Conservation (phyloP, 2,888 invertebrate genomes). For the Xylophagus ater region DNA sequence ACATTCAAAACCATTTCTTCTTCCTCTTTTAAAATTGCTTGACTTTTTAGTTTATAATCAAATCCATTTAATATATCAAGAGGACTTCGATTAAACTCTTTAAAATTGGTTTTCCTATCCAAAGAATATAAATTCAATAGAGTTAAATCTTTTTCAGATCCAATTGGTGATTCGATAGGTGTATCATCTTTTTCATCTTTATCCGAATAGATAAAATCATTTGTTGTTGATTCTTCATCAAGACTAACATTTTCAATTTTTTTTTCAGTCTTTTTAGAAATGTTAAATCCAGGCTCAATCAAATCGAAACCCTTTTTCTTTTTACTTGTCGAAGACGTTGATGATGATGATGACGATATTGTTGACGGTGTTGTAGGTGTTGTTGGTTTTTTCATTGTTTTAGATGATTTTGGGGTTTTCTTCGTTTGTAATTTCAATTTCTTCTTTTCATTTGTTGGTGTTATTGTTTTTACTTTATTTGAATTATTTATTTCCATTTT, state of each 20-base stretch:
- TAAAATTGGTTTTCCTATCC: conserved; percentile 4
- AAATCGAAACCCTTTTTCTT: conserved; percentile 8
- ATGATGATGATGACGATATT: too few relatives aligned
- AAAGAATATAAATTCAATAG: conserved; percentile 1
- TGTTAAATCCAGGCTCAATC: conserved; percentile 3
- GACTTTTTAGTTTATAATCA: conserved; percentile 14
- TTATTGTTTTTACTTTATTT: too few relatives aligned
- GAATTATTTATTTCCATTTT: too few relatives aligned
- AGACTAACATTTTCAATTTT: neutral
- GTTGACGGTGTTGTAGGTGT: too few relatives aligned
- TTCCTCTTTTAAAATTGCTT: conserved; percentile 17
- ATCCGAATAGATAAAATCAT: neutral
- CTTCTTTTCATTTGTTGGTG: neutral
- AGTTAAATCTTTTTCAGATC: neutral
- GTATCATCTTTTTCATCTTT: conserved; percentile 1
- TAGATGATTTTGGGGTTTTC: conserved; percentile 8
- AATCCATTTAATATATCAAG: conserved; percentile 15
- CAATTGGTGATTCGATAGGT: neutral
- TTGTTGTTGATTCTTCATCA: neutral
- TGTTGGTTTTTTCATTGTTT: conserved; percentile 9
- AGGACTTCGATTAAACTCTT: conserved; percentile 12
- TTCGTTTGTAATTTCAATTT: conserved; percentile 3
- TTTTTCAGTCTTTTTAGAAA: conserved; percentile 9
- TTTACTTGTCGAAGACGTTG: conserved; percentile 1
- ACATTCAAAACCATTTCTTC: conserved; percentile 20